These are phyloP conservation scores for Oligia fasciuncula DNA, from an alignment of 2,888 invertebrate genomes.

Conservation along the genomic window DNA sequence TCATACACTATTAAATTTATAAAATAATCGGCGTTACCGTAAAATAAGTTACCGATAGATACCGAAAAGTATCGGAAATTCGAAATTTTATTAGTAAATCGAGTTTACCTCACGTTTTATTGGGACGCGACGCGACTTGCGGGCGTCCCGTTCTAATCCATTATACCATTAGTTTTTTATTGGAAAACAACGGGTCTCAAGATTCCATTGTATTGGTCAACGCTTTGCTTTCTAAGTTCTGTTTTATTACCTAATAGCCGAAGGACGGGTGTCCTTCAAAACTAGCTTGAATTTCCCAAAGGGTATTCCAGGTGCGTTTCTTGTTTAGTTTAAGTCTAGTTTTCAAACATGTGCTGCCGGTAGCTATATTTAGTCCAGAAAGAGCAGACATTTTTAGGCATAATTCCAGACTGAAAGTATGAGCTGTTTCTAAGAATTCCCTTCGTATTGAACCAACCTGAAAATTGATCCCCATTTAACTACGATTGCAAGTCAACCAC, in stretches of 20 bases:
- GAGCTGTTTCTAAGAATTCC: background rate
- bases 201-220: constrained; percentile 25
- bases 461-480: background rate
- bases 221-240: constrained; percentile 40
- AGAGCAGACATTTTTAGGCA: background rate
- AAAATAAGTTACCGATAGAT: constrained; percentile 47
- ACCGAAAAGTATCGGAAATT: constrained; percentile 53
- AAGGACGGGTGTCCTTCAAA: background rate
- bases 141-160: constrained; percentile 54
- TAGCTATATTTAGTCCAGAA: background rate
- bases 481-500: background rate
- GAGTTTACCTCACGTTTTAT: constrained; percentile 55
- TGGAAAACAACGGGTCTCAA: constrained; percentile 46
- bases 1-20: constrained; percentile 19
- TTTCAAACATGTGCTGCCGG: background rate
- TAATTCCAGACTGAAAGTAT: background rate
- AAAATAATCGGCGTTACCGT: constrained; percentile 45
- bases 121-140: constrained; percentile 39
- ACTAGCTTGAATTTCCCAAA: background rate
- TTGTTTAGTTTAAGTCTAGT: background rate
- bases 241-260: constrained; percentile 35
- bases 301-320: background rate
- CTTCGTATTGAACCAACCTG: background rate
- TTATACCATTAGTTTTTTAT: constrained; percentile 56
- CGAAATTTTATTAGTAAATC: constrained; percentile 60